These are phyloP conservation scores for Chrysolina oricalcia DNA, from an alignment of 2,888 invertebrate species.

Conservation along the genomic window DNA sequence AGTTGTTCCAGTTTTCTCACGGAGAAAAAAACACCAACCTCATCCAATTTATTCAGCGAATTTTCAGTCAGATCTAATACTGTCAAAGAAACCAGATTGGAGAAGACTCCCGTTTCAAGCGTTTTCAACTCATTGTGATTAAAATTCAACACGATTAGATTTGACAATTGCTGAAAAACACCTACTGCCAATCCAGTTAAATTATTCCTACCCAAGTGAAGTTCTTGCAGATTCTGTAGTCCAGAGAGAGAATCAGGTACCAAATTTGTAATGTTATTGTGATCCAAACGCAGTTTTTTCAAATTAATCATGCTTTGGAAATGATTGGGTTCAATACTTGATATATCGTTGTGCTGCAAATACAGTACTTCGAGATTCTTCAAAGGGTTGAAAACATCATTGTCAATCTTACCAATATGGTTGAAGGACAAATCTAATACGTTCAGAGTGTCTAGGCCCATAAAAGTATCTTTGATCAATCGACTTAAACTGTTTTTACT, in stretches of 20 bases:
- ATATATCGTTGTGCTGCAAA: slow-evolving; percentile 41
- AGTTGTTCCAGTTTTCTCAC: slow-evolving; percentile 46
- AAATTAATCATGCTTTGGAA: slow-evolving; percentile 43
- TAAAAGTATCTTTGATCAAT: background rate
- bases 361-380: slow-evolving; percentile 18
- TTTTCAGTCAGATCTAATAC: slow-evolving; percentile 52
- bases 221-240: slow-evolving; percentile 11
- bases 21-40: slow-evolving; percentile 51
- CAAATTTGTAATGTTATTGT: slow-evolving; percentile 40
- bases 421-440: slow-evolving; percentile 23
- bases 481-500: background rate
- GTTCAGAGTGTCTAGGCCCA: background rate
- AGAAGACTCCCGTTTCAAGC: slow-evolving; percentile 53
- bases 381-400: slow-evolving; percentile 16
- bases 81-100: slow-evolving; percentile 51
- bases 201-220: slow-evolving; percentile 47
- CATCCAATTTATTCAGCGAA: slow-evolving; percentile 45
- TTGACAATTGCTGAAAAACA: slow-evolving; percentile 47
- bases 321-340: slow-evolving; percentile 32
- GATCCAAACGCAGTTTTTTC: slow-evolving; percentile 39
- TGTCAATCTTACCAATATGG: background rate
- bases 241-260: slow-evolving; percentile 13
- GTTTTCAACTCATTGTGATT: slow-evolving; percentile 48
- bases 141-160: slow-evolving; percentile 46
- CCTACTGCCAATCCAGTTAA: slow-evolving; percentile 46